Evolutionary conservation across 1,140 invertebrate species (phyloP), one percentile per base, ranked within the genome.

Genomic region (Nymphalis io): DNA sequence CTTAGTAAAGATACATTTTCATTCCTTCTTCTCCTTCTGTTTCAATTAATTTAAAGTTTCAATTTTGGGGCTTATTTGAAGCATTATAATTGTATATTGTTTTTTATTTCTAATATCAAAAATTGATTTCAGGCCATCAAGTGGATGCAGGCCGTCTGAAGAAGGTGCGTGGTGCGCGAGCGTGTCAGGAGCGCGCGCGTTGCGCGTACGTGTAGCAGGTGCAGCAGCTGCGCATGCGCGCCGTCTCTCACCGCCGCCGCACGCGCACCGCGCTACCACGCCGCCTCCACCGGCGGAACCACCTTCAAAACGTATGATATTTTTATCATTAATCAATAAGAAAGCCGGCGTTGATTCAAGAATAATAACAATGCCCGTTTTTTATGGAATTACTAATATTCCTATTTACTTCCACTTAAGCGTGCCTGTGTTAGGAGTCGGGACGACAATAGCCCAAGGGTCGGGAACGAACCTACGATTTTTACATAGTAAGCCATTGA

Each of bases 221-320:
- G 80, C 79, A 10, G 81, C 83, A 61, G 81, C 83, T 2, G 84
- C 81, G 60, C 81, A 86, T 68, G 84, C 83, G 8, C 82, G 89
- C 44, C 82, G 88, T 33, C 80, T 92, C 58, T 89, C 84, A 55
- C 91, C 82, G 67, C 91, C 79, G 74, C 91, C 85, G 70, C 89
- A 82, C 73, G 90, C 80, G 61, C 89, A 83, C 73, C 80, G 82
- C 68, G 89, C 85, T 63, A 87, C 85, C 57, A 88, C 87, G 6
- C 85, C 87, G 46, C 84, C 85, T 21, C 68, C 74, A 27, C 83
- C 81, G 2, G 58, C 66, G 6, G 79, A 80, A 13, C 72, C 76
- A 3, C 60, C 70, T 16, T 73, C 44, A 64, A 88, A 87, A 78
- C 81, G 86, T 88, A 72, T 44, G 80, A 12, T 4, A 12, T 21